Conservation (phyloP, 2,797 vertebrate species). For the Anabacerthia variegaticeps region DNA sequence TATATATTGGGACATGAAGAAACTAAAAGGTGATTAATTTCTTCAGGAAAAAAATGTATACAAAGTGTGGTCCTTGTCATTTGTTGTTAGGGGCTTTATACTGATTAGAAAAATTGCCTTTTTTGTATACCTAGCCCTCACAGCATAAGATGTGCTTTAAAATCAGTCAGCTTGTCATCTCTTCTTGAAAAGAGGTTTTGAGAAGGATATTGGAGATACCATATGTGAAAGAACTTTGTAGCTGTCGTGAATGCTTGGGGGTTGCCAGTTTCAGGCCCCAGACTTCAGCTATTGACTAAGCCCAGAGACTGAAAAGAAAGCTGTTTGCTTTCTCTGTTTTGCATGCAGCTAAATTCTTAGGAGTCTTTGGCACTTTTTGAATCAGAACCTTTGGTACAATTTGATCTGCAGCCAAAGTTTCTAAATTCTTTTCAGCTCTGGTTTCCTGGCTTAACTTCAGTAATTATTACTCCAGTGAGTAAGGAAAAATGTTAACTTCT, state of each 20-base stretch:
- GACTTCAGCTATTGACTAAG: background rate
- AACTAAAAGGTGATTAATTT: background rate
- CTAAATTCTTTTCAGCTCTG: background rate
- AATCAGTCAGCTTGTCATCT: background rate
- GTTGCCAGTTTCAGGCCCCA: background rate
- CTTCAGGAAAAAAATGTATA: background rate
- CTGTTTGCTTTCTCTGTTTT: background rate
- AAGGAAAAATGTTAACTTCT: background rate
- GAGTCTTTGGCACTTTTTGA: background rate
- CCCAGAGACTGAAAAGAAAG: background rate
- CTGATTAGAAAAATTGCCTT: background rate
- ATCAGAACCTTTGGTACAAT: background rate
- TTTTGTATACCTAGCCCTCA: background rate
- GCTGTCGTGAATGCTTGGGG: background rate
- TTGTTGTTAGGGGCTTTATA: background rate
- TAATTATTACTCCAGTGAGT: background rate
- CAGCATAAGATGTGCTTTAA: background rate
- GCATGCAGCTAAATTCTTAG: background rate
- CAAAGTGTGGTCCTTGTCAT: rapidly evolving
- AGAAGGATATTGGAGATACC: background rate
- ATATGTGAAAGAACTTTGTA: background rate
- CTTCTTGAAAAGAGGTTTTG: background rate
- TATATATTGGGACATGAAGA: background rate
- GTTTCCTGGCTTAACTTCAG: background rate
- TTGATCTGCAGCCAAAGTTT: background rate